Percentiles rank a stretch among this genome's conserved stretches.
Evolutionary conservation across 2,113 vertebrate species (phyloP).

Genomic region (Misgurnus mizolepis): DNA sequence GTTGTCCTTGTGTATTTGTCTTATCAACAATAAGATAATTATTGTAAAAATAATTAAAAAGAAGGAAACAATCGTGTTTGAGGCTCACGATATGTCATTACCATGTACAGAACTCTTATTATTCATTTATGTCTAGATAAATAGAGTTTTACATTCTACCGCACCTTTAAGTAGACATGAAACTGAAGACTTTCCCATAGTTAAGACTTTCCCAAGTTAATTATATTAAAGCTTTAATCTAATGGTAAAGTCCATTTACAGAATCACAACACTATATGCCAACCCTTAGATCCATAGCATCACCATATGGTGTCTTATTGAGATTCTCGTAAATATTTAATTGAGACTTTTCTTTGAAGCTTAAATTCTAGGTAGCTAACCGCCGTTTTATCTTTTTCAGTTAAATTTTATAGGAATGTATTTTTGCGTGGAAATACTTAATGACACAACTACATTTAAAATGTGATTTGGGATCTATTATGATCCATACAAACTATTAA

Average conservation of each 20-base stretch:
- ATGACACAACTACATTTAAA: neutral
- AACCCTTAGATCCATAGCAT: slow-evolving; percentile 44
- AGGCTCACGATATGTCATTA: too few species aligned
- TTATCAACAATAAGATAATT: too few species aligned
- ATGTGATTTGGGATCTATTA: too few species aligned
- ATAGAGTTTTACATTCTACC: too few species aligned
- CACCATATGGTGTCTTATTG: slow-evolving; percentile 49
- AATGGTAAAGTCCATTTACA: neutral
- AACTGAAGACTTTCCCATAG: too few species aligned
- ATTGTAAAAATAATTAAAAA: too few species aligned
- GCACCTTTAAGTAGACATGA: too few species aligned
- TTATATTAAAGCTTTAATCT: slow-evolving; percentile 3
- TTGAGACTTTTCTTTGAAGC: slow-evolving; percentile 21
- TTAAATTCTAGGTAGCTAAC: neutral
- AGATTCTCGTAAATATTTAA: slow-evolving; percentile 59
- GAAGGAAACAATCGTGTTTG: too few species aligned
- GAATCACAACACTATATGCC: slow-evolving; percentile 61
- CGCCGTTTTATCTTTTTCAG: slow-evolving; percentile 11
- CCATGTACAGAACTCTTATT: too few species aligned
- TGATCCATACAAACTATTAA: too few species aligned
- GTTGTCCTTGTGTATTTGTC: too few species aligned
- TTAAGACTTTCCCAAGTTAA: neutral
- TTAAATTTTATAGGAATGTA: neutral
- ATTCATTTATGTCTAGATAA: too few species aligned
- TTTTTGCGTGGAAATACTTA: neutral